These are phyloP conservation scores for Caenorhabditis doughertyi DNA, from an alignment of 2,888 invertebrate species.

Conservation along the genomic window DNA sequence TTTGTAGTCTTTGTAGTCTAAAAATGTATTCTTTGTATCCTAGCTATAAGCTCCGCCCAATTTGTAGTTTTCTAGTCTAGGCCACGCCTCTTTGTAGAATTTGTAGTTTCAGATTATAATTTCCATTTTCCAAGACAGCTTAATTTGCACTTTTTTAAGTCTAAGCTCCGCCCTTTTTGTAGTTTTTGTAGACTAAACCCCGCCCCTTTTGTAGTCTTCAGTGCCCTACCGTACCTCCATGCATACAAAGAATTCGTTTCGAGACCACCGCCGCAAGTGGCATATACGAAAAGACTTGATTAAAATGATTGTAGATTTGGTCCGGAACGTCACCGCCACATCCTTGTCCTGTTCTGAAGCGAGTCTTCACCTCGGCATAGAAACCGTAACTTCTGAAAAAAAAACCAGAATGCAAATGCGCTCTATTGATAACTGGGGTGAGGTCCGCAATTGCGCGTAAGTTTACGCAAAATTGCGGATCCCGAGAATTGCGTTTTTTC, in stretches of 20 bases:
- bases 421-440: neutral
- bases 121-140: no score
- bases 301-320: slow-evolving; percentile 68
- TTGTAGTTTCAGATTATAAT: no score
- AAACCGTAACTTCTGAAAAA: slow-evolving; percentile 76
- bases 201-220: neutral
- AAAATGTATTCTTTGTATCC: no score
- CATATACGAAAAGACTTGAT: slow-evolving; percentile 77
- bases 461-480: no score
- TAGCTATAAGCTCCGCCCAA: no score
- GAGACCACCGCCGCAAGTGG: slow-evolving; percentile 76
- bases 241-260: slow-evolving; percentile 77
- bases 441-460: neutral
- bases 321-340: neutral
- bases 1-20: no score
- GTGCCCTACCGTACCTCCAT: slow-evolving; percentile 58
- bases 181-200: no score
- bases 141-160: no score
- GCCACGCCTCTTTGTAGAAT: no score
- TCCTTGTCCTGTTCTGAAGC: slow-evolving; percentile 61
- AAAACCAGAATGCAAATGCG: neutral
- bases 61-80: no score
- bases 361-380: slow-evolving; percentile 63
- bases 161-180: no score
- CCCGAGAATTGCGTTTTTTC: no score